phyloP scores from a whole-genome alignment of 1,140 invertebrate species.

The Sitobion miscanthi region DNA sequence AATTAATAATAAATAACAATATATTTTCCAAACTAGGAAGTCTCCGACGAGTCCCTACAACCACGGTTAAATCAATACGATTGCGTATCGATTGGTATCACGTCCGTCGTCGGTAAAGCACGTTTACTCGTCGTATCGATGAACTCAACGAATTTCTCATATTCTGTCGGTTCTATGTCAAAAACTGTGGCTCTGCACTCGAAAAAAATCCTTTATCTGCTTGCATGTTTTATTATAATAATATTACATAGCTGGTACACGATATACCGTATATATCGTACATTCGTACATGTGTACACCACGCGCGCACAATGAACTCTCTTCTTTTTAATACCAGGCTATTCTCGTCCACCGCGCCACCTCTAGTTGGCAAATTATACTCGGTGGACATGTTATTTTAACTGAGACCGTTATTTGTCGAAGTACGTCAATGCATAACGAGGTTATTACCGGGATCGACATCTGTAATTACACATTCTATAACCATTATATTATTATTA shows the following conservation, averaged over 20 bases:
- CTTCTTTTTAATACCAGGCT: not conserved
- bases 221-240: not conserved
- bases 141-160: not conserved
- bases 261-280: not conserved
- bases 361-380: not conserved
- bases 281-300: not conserved
- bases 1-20: no score
- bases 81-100: no score
- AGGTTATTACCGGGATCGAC: constrained; percentile 27
- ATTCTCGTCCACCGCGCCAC: not conserved
- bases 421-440: constrained; percentile 7
- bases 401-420: not conserved
- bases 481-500: constrained; percentile 12
- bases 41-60: no score
- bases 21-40: no score
- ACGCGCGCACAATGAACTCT: not conserved
- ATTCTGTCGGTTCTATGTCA: not conserved
- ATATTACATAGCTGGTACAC: not conserved
- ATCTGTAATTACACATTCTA: not conserved
- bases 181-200: not conserved
- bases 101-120: not conserved
- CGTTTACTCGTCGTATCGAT: not conserved
- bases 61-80: no score
- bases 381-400: constrained; percentile 14
- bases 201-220: not conserved